Percentiles rank a stretch among this genome's conserved stretches.
These are phyloP conservation scores for Nycticorax nycticorax DNA, from an alignment of 2,113 vertebrate genomes.

Conservation along the genomic window DNA sequence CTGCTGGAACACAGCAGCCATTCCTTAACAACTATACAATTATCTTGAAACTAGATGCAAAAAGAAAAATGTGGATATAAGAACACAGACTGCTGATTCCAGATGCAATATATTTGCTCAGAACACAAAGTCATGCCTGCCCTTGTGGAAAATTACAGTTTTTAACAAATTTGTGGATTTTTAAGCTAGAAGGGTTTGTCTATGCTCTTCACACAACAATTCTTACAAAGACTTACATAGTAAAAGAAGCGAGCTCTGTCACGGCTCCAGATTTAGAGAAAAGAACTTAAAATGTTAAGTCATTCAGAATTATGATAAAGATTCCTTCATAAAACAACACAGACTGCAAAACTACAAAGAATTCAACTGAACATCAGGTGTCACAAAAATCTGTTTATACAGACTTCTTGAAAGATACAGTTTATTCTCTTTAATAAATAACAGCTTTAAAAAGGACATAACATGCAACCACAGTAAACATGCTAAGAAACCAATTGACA, in stretches of 20 bases:
- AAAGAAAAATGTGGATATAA: not conserved
- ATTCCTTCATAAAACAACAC: not conserved
- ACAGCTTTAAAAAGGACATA: not conserved
- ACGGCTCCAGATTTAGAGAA: not conserved
- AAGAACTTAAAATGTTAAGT: not conserved
- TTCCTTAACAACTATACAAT: not conserved
- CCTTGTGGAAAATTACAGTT: not conserved
- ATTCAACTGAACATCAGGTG: not conserved
- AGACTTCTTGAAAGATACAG: not conserved
- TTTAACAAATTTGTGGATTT: not conserved
- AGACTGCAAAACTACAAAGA: not conserved
- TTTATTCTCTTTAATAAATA: not conserved
- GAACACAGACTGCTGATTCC: not conserved
- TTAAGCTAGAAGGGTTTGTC: not conserved
- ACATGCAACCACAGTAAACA: not conserved
- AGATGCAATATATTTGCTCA: not conserved
- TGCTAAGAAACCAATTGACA: not conserved
- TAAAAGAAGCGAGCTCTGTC: not conserved
- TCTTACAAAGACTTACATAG: not conserved
- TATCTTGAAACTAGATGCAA: not conserved
- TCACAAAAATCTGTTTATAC: not conserved
- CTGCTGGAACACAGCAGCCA: not conserved
- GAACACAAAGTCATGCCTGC: not conserved
- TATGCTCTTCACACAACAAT: not conserved
- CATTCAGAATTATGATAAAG: not conserved